Evolutionary conservation across 1,140 invertebrate genomes (phyloP), one percentile per base, ranked within the genome.

Genomic region (Bactericera cockerelli): DNA sequence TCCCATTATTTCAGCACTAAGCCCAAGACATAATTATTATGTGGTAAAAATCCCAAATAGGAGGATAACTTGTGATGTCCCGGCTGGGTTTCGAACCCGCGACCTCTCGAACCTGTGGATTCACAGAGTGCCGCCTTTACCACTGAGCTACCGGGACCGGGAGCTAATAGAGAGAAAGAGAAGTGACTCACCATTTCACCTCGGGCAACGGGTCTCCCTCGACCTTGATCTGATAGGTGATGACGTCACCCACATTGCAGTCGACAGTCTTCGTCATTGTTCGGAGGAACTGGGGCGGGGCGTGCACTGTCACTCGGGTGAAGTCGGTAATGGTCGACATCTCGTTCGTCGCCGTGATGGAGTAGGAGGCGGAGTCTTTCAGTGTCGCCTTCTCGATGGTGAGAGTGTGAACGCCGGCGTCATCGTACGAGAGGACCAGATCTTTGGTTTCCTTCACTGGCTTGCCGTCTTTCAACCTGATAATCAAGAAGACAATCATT

Each of bases 341-440:
- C 65, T 91, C 84, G 67, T 98, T 98, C 58, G 84, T 84, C 0
- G 93, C 89, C 1, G 93, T 81, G 13, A 95, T 83, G 0, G 91
- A 91, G 68, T 96, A 98, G n/a, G 86, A 87, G 8, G 93, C 95
- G 26, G 87, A 77, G 70, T 98, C 94, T 25, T 87, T 86, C 1
- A 93, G 74, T 55, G 78, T 79, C 0, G 88, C 81, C 59, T 89
- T 82, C 59, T 84, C 82, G 49, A 98, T 87, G 14, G 84, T 79
- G 21, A 98, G 74, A 24, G 80, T 79, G 65, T 86, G 84, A 10
- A 75, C 78, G 66, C 82, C 78, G 4, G 79, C 76, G 0, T 72
- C 76, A 62, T 87, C 81, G 65, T 84, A 49, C 4, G 42, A 49
- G 81, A 1, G 76, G 71, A 13, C 39, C 54, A 16, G 90, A 80